Percentiles rank a stretch among this genome's conserved stretches.
phyloP scores from a whole-genome alignment of 2,797 vertebrate genomes.

The Chlorospingus semifuscus region DNA sequence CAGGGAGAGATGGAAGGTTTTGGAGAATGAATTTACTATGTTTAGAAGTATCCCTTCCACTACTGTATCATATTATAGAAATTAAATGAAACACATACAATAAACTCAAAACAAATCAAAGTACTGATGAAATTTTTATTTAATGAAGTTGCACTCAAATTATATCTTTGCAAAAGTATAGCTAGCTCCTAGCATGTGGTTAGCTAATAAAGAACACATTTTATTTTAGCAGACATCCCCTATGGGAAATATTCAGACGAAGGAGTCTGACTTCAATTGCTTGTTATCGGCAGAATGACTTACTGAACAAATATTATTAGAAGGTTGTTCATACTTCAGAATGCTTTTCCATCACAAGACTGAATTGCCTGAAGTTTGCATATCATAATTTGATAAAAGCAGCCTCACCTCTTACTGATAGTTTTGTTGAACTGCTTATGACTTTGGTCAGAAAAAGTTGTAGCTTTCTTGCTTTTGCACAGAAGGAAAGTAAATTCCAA shows the following conservation, averaged over 20 bases:
- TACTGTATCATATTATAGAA: background rate
- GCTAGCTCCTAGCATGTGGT: background rate
- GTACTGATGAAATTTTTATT: background rate
- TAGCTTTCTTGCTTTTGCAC: background rate
- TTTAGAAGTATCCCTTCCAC: background rate
- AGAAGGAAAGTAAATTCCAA: background rate
- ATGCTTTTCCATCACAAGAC: constrained; percentile 61
- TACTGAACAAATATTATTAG: constrained; percentile 74
- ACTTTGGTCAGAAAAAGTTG: background rate
- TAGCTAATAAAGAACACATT: constrained; percentile 8
- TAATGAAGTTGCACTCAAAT: background rate
- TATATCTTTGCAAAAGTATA: background rate
- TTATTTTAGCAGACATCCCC: background rate
- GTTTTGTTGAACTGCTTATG: background rate
- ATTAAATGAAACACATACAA: background rate
- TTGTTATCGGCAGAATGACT: constrained; percentile 69
- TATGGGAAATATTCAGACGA: constrained; percentile 9
- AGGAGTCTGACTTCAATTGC: constrained; percentile 41
- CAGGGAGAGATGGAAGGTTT: background rate
- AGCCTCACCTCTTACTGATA: constrained; percentile 22
- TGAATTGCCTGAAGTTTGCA: constrained; percentile 60
- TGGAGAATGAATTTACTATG: background rate
- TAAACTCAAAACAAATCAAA: background rate
- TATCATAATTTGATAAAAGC: constrained; percentile 44
- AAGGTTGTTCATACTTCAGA: constrained; percentile 64